A percentile compares a stretch with the other conserved stretches of the same genome.
These are phyloP conservation scores for Myotis daubentonii DNA, from an alignment of 2,797 vertebrate species.

Conservation along the genomic window DNA sequence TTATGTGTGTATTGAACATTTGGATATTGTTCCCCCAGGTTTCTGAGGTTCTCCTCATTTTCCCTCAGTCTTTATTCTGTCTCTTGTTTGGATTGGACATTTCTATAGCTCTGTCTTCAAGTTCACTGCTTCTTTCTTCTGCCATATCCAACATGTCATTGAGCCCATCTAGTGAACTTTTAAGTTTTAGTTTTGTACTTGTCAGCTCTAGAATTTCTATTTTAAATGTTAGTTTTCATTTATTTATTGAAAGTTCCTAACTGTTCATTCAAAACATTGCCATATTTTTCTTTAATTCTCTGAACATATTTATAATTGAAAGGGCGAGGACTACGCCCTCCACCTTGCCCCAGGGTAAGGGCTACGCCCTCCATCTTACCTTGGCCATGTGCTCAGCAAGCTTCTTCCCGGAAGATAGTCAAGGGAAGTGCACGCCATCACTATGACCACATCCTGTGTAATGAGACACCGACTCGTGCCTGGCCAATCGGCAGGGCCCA, in stretches of 20 bases:
- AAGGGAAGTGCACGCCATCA: no score
- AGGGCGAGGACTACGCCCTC: no score
- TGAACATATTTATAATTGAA: conserved; percentile 21
- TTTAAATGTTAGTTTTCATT: neutral
- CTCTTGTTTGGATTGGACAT: neutral
- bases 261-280: neutral
- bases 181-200: conserved; percentile 8
- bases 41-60: neutral
- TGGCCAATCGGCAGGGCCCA: no score
- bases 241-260: neutral
- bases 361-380: no score
- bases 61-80: neutral
- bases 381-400: no score
- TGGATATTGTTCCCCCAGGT: neutral
- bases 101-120: neutral
- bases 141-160: neutral
- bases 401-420: no score
- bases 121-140: conserved; percentile 7
- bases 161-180: neutral
- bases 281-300: conserved; percentile 24
- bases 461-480: no score
- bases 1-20: neutral
- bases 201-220: neutral
- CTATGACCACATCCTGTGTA: no score
- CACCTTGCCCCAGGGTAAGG: no score